phyloP scores from a whole-genome alignment of 2,797 vertebrate genomes.

The Eremophila alpestris region DNA sequence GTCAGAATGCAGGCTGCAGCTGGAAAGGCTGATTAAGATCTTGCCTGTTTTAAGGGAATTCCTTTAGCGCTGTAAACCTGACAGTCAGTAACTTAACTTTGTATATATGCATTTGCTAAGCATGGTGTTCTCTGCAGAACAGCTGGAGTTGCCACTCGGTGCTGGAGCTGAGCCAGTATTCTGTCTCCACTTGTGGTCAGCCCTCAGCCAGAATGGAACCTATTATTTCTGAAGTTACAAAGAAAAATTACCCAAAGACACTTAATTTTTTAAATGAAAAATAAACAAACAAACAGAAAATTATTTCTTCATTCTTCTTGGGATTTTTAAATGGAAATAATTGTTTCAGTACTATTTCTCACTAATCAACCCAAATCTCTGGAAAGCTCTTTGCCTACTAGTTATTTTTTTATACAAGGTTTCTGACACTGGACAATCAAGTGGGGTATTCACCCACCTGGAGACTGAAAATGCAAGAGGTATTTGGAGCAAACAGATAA shows the following conservation, averaged over 20 bases:
- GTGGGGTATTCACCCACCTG: neutral
- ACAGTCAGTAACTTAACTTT: neutral
- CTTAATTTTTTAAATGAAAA: neutral
- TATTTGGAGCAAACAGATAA: neutral
- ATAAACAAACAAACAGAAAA: neutral
- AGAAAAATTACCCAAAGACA: neutral
- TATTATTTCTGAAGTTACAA: neutral
- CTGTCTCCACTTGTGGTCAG: neutral
- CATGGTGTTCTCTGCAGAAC: neutral
- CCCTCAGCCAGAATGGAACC: neutral
- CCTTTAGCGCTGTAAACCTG: neutral
- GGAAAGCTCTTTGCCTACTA: neutral
- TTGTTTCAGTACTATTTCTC: neutral
- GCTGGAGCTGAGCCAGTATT: neutral
- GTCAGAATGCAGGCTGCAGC: neutral
- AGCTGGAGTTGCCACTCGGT: neutral
- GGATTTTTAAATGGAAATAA: neutral
- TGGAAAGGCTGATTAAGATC: neutral
- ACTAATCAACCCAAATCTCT: neutral
- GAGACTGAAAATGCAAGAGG: neutral
- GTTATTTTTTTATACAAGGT: neutral
- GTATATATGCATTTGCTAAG: neutral
- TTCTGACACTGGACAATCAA: neutral
- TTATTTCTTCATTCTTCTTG: neutral
- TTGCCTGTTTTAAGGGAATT: neutral